A percentile compares a stretch with the other conserved stretches of the same genome.
phyloP scores from a whole-genome alignment of 2,797 vertebrate species.

The Champsocephalus esox region DNA sequence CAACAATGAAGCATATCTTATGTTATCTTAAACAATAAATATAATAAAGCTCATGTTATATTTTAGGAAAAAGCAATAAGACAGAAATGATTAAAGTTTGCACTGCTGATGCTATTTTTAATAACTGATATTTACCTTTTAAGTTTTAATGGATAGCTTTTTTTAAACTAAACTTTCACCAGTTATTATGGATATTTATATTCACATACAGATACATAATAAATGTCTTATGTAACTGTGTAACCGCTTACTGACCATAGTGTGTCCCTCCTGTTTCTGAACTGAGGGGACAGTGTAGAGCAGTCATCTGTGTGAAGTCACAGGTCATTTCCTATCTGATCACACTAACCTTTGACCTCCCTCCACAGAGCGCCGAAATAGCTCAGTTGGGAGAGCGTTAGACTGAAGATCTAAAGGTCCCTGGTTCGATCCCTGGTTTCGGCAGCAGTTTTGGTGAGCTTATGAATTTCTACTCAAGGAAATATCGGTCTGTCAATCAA shows the following conservation, averaged over 20 bases:
- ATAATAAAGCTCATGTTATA: too few relatives aligned
- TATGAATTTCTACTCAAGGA: too few relatives aligned
- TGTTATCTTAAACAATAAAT: too few relatives aligned
- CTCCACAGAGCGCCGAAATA: neutral
- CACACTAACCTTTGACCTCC: neutral
- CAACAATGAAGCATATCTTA: too few relatives aligned
- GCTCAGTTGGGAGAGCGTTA: constrained; percentile 76
- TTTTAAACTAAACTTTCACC: neutral
- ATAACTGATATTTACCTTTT: too few relatives aligned
- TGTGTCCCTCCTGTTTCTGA: neutral
- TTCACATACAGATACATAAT: neutral
- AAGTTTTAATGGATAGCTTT: neutral
- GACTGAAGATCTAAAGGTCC: constrained; percentile 71
- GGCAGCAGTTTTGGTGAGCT: too few relatives aligned
- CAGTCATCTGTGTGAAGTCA: neutral
- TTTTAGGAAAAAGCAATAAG: too few relatives aligned
- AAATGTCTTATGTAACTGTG: neutral
- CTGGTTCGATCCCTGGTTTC: neutral
- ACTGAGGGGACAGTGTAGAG: neutral
- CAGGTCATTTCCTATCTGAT: neutral
- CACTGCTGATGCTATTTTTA: too few relatives aligned
- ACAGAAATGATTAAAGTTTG: too few relatives aligned
- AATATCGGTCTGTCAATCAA: too few relatives aligned
- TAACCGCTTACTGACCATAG: neutral
- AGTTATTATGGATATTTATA: neutral